Base-by-base conservation (phyloP, 1,140 invertebrate genomes). In the Antheraea mylitta region DNA sequence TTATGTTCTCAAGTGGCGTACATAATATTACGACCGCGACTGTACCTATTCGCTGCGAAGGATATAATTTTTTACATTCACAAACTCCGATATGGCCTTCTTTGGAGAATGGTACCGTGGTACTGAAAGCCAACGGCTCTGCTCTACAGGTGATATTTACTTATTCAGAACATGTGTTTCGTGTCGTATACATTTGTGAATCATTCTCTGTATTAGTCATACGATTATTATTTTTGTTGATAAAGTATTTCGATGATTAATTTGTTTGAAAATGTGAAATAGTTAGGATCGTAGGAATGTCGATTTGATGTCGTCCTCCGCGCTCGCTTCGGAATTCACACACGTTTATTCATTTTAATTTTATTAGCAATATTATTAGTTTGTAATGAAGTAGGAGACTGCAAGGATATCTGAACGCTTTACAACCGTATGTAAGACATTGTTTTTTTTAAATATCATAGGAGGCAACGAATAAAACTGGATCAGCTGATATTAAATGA, bases 41-140 rank as follows among this genome's bases (percentile, higher is more conserved):
- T 53, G 64, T 53, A 53, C 64, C 68, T 16, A n/a, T 70, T 36
- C 45, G 45, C 45, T 16, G 45, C 69, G 70, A 78, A 78, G 76
- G 76, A 78, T 78, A 78, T 73, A 53, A 11, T 53, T 78, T 75
- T 78, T 73, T 78, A 68, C 69, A 36, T 76, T 74, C 67, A 71
- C 70, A 74, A 69, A 58, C 30, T 37, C n/a, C n/a, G 42, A 53
- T 64, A 64, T 45, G 64, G 42, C 64, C 64, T 65, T 65, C 64
- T 65, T 65, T 45, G 38, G 64, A 45, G 64, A 65, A 45, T 65
- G 64, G 64, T 65, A 19, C 18, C 42, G 64, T 53, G 11, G 7
- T 53, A 16, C 45, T 6, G 45, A 16, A 53, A 53, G 45, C 13
- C 45, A 53, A 53, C 30, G 11, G 37, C 45, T 13, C 16, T 2